Evolutionary conservation across 2,113 vertebrate species (phyloP).

Genomic region (Paracanthobrama guichenoti): DNA sequence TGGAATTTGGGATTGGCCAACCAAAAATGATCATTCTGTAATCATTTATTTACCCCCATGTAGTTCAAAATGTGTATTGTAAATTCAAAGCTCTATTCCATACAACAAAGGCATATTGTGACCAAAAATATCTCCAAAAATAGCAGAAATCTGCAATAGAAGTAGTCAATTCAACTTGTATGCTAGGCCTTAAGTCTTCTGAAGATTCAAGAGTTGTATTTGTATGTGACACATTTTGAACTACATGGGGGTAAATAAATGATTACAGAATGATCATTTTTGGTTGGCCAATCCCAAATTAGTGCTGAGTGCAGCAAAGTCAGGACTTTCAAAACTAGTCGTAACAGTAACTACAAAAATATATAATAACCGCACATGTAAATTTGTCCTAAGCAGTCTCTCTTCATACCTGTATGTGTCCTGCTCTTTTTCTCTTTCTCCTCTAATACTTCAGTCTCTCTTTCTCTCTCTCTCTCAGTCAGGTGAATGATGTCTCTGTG

Average conservation of each 20-base stretch:
- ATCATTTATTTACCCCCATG: background rate
- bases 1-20: background rate
- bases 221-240: too few relatives aligned
- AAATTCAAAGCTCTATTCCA: too few relatives aligned
- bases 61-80: too few relatives aligned
- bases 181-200: background rate
- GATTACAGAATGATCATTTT: background rate
- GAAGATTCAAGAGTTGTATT: too few relatives aligned
- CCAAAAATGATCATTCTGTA: background rate
- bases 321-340: background rate
- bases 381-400: background rate
- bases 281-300: background rate
- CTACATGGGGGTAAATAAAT: background rate
- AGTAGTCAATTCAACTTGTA: background rate
- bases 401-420: background rate
- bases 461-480: conserved; percentile 19
- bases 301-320: background rate
- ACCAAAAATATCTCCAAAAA: too few relatives aligned
- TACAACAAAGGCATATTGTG: background rate
- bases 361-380: background rate
- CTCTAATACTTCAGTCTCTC: conserved; percentile 24
- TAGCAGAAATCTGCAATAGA: too few relatives aligned
- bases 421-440: background rate
- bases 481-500: conserved; percentile 24
- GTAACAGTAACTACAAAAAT: background rate